Conservation (phyloP, 2,113 vertebrate genomes). For the Engraulis encrasicolus region DNA sequence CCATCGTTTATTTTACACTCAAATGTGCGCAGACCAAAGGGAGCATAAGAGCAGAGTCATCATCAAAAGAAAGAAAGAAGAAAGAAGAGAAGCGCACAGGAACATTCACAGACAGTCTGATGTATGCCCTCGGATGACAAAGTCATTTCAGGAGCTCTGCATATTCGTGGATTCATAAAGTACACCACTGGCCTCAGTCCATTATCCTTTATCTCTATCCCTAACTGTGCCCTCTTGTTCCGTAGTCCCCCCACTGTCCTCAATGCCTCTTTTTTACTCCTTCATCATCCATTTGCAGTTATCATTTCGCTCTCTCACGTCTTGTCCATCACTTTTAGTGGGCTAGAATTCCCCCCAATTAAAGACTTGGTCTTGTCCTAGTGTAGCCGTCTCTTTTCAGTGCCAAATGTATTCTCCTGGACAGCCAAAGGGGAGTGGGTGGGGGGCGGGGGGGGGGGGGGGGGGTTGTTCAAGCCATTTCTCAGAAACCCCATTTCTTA, state of each 20-base stretch:
- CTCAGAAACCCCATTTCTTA: slow-evolving; percentile 78
- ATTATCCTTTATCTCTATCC: background rate
- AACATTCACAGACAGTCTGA: no score
- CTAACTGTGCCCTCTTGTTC: background rate
- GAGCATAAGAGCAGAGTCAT: no score
- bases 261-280: slow-evolving; percentile 48
- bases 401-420: slow-evolving; percentile 72
- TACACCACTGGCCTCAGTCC: background rate
- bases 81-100: no score
- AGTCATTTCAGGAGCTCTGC: no score
- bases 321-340: slow-evolving; percentile 83
- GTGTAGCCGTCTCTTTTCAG: slow-evolving; percentile 94
- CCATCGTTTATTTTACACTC: no score
- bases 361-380: slow-evolving; percentile 87
- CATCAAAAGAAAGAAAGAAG: no score
- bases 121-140: no score
- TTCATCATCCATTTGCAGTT: slow-evolving; percentile 57
- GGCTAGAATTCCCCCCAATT: slow-evolving; percentile 79
- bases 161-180: no score
- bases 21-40: no score
- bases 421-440: no score
- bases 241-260: background rate
- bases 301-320: slow-evolving; percentile 76
- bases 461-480: slow-evolving; percentile 17
- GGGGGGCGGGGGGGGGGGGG: slow-evolving; percentile 17